Percentiles rank a stretch among this genome's conserved stretches.
These are phyloP conservation scores for Eupithecia inturbata DNA, from an alignment of 2,888 invertebrate species.

Conservation along the genomic window DNA sequence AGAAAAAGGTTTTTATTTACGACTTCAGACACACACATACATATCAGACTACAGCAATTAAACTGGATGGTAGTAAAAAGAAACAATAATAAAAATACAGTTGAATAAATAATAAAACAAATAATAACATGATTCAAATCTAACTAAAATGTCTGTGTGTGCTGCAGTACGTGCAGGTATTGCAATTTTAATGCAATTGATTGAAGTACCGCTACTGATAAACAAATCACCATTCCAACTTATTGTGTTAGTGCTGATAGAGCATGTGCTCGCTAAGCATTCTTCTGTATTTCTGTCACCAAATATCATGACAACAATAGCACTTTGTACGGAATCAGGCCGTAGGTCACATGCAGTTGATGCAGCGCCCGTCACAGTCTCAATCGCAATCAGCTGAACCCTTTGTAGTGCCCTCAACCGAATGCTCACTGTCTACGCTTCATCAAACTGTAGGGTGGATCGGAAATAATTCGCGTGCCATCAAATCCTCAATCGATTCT, in stretches of 20 bases:
- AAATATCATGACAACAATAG: not conserved
- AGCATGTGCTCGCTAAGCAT: not conserved
- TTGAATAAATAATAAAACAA: no score
- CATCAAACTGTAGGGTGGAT: not conserved
- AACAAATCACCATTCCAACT: not conserved
- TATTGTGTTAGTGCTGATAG: no score
- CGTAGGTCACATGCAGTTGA: not conserved
- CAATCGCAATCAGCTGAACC: conserved; percentile 1
- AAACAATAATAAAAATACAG: no score
- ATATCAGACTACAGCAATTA: no score
- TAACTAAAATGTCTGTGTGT: no score
- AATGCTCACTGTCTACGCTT: not conserved
- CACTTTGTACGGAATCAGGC: not conserved
- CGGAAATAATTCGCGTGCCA: not conserved
- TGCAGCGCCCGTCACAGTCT: not conserved
- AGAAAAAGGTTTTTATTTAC: no score
- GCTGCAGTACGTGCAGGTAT: no score
- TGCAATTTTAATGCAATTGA: no score
- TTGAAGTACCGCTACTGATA: no score
- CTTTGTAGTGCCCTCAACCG: not conserved
- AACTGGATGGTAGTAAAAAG: no score
- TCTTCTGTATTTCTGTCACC: conserved; percentile 1
- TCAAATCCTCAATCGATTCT: not conserved
- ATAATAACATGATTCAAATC: no score
- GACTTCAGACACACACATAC: no score